phyloP scores from a whole-genome alignment of 2,797 vertebrate genomes.

The Meda fulgida region DNA sequence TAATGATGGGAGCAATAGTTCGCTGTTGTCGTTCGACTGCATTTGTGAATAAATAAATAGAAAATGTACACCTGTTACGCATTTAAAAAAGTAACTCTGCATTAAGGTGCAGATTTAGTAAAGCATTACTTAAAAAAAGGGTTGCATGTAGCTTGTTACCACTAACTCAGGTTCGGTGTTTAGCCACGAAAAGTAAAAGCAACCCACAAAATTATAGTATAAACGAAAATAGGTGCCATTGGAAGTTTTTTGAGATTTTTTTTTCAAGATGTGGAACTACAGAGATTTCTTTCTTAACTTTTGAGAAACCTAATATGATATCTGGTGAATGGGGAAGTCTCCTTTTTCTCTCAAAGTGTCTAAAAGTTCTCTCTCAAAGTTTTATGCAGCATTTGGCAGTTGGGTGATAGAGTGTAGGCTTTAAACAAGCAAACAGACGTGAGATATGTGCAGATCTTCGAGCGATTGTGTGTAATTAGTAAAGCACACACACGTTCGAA shows the following conservation, averaged over 20 bases:
- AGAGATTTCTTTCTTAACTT: neutral
- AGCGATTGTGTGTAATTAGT: slow-evolving; percentile 66
- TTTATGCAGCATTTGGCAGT: slow-evolving; percentile 41
- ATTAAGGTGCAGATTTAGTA: neutral
- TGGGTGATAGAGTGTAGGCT: slow-evolving; percentile 50
- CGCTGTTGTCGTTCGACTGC: neutral
- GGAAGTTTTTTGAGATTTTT: neutral
- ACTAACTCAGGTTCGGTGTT: neutral
- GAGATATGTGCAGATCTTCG: slow-evolving; percentile 58
- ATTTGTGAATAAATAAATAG: neutral
- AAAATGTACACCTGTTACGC: too few relatives aligned
- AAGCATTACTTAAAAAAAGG: neutral
- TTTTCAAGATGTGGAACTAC: slow-evolving; percentile 6
- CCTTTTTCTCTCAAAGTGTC: slow-evolving; percentile 21
- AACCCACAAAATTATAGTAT: neutral
- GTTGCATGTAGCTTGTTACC: neutral
- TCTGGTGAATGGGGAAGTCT: slow-evolving; percentile 11
- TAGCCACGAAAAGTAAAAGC: neutral
- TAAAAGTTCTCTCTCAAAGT: slow-evolving; percentile 32
- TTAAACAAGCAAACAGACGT: slow-evolving; percentile 57
- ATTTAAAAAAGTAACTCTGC: neutral
- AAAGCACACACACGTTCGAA: slow-evolving; percentile 63
- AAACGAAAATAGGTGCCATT: neutral
- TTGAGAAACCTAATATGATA: slow-evolving; percentile 22
- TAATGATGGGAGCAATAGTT: neutral